Conservation (phyloP, 2,797 vertebrate genomes). For the Sebastes itinus region DNA sequence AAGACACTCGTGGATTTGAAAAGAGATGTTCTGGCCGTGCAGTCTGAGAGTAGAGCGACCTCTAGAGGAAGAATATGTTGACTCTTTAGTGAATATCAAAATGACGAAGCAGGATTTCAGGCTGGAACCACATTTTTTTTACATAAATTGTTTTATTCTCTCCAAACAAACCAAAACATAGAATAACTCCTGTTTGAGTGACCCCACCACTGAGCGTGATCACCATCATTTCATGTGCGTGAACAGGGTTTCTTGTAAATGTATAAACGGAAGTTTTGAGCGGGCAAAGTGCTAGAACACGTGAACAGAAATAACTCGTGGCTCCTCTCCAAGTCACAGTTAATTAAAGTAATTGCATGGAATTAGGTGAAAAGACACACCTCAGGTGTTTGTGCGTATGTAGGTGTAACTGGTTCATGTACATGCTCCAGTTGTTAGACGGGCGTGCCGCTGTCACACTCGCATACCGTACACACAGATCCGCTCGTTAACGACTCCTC, state of each 20-base stretch:
- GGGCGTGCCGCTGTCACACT: neutral
- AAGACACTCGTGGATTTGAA: too few relatives aligned
- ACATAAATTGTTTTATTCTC: neutral
- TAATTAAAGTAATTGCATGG: neutral
- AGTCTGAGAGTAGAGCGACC: neutral
- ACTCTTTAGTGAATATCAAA: neutral
- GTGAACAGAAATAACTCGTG: neutral
- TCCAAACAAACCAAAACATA: neutral
- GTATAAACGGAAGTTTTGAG: neutral
- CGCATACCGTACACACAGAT: neutral
- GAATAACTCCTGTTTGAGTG: too few relatives aligned
- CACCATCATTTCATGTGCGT: neutral
- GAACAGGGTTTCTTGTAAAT: neutral
- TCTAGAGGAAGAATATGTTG: neutral
- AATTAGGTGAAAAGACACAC: too few relatives aligned
- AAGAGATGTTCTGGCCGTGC: neutral
- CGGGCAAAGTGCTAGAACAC: neutral
- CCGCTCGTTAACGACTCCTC: neutral
- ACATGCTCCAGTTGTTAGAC: rapidly evolving
- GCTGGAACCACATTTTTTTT: neutral
- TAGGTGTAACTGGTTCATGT: neutral
- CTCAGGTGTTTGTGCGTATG: neutral
- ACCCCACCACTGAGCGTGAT: too few relatives aligned
- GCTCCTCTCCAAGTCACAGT: neutral
- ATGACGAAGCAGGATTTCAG: rapidly evolving